Base-by-base conservation (phyloP, 2,113 vertebrate genomes). In the Sceloporus undulatus region DNA sequence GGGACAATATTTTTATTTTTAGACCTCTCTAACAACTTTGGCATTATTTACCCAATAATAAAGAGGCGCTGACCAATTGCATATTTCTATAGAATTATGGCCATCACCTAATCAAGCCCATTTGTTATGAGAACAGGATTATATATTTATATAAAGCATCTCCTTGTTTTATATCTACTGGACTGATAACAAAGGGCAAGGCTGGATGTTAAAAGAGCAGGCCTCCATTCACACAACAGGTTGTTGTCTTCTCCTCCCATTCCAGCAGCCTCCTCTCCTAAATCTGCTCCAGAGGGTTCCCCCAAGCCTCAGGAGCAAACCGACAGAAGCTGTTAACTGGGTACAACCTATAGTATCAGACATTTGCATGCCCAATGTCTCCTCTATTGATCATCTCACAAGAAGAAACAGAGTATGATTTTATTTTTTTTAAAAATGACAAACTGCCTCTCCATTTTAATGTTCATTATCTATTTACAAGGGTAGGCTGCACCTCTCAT, bases 401-500 rank as follows among this genome's bases (percentile, higher is more conserved):
- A 6, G 0, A 38, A 6, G 4, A 2, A n/a, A 0, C 48, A n/a
- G 10, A 23, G n/a, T 14, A 23, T 78, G 27, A 5, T 48, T 62
- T 16, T 62, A 16, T 16, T 8, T 0, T 0, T 8, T 0, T 9
- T 0, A 52, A 25, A 56, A 29, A 11, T 23, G 82, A 62, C 40
- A 16, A 16, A 92, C 89, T 80, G 1, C 74, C 0, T 0, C 0
- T 87, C 90, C 87, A 93, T 62, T 92, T 87, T 87, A 90, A 0
- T 8, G 2, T 0, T 85, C 90, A 86, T 56, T 84, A 74, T 56
- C 70, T 73, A 56, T 84, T 84, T 81, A 87, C 27, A 74, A 6
- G 86, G 42, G 42, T 89, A 88, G 90, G 91, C 82, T 48, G 52
- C 74, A 2, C 88, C 88, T 59, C 92, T 91, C 90, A 92, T 29